Evolutionary conservation across 2,113 vertebrate genomes (phyloP), one percentile per base, ranked within the genome.

Genomic region (Gallinago media): DNA sequence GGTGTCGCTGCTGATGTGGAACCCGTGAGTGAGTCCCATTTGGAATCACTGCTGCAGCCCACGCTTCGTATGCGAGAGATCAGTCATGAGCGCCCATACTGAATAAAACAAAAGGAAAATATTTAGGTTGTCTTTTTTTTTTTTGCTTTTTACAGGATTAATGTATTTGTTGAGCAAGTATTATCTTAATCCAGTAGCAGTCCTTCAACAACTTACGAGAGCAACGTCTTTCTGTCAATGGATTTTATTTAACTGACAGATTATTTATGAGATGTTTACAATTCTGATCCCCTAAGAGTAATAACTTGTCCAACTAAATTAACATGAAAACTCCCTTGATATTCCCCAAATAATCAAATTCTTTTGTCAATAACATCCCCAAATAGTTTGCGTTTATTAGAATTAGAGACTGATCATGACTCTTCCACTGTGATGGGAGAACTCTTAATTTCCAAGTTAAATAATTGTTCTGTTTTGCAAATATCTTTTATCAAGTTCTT

Each of bases 301-400:
- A 76, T 47, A 47, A 84, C 22, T n/a, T 67, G 22, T 80, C 55
- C 68, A 85, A 34, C 38, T 49, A 79, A 95, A 95, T 94, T 55
- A 91, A 56, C 26, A 11, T 27, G 29, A 73, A 90, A 52, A 40
- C 56, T 71, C 77, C 56, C 61, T 61, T 42, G 61, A 44, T 78
- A 89, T 20, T 59, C 50, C 63, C 38, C 61, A 81, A 65, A 78
- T 44, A 85, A 66, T 56, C 34, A 15, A 65, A 77, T 78, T 27
- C 31, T 84, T 93, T 32, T 74, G n/a, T 52, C 46, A 68, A n/a
- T 73, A 75, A 6, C 76, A 25, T 49, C 67, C 62, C 44, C 16
- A 36, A 67, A 61, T 15, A 61, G 49, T 56, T 54, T 36, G 2
- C 58, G 4, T 20, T 65, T 12, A 22, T 36, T 50, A 34, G 38